These are phyloP conservation scores for Spialia ferax DNA, from an alignment of 2,888 invertebrate genomes.

Conservation along the genomic window DNA sequence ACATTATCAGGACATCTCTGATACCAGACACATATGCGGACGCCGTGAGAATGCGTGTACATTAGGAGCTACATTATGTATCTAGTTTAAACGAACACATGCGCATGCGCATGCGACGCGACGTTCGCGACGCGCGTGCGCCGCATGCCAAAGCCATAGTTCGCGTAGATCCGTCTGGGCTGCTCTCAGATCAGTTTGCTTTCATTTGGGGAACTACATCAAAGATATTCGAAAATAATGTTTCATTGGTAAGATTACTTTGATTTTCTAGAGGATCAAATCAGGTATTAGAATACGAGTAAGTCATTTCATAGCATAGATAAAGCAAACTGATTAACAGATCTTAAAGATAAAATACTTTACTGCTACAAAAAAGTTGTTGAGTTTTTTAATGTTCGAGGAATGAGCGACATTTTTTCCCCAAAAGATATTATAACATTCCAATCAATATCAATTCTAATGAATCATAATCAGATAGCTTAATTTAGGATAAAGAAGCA, in stretches of 20 bases:
- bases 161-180: constrained; percentile 27
- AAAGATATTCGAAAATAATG: too few relatives aligned
- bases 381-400: too few relatives aligned
- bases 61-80: constrained; percentile 63
- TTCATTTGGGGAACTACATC: neutral
- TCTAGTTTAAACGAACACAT: constrained; percentile 62
- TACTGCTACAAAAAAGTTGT: too few relatives aligned
- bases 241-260: too few relatives aligned
- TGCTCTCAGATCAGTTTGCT: neutral
- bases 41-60: constrained; percentile 14
- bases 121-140: constrained; percentile 65
- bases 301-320: too few relatives aligned
- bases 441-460: neutral
- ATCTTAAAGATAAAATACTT: too few relatives aligned
- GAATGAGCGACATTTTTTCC: too few relatives aligned
- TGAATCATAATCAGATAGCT: neutral
- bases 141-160: constrained; percentile 44
- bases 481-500: constrained; percentile 7
- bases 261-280: too few relatives aligned
- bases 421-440: constrained; percentile 20
- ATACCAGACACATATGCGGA: neutral
- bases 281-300: too few relatives aligned
- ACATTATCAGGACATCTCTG: neutral
- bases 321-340: too few relatives aligned
- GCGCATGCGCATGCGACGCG: constrained; percentile 56